phyloP scores from a whole-genome alignment of 2,797 vertebrate species.

The Cyprinodon diabolis region DNA sequence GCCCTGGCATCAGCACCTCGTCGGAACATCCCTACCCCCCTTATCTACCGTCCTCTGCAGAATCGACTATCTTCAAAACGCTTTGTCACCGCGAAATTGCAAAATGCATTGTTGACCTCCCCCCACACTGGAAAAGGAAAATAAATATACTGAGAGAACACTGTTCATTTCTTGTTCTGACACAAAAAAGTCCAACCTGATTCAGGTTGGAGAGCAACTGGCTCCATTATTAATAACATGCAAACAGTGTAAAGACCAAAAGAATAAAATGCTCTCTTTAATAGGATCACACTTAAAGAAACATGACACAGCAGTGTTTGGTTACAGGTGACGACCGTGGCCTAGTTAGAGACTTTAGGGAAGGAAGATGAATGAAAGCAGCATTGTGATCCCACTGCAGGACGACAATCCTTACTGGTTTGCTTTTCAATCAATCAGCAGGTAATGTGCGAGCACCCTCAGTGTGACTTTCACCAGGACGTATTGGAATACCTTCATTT shows the following conservation, averaged over 20 bases:
- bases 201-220: conserved; percentile 13
- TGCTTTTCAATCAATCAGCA: conserved; percentile 57
- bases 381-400: conserved; percentile 39
- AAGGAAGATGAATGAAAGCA: conserved; percentile 46
- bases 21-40: not conserved
- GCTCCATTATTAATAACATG: conserved; percentile 30
- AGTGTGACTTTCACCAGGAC: conserved; percentile 52
- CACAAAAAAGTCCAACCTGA: conserved; percentile 11
- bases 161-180: conserved; percentile 1
- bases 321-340: conserved; percentile 41
- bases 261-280: not conserved
- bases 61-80: conserved; percentile 11
- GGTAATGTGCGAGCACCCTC: conserved; percentile 34
- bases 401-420: conserved; percentile 42
- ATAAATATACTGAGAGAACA: not conserved
- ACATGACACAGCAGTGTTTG: conserved; percentile 34
- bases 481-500: conserved; percentile 44
- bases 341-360: conserved; percentile 7
- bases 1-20: conserved; percentile 57
- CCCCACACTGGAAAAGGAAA: not conserved
- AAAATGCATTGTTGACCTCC: conserved; percentile 1
- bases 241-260: conserved; percentile 13
- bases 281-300: conserved; percentile 24
- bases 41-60: not conserved
- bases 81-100: conserved; percentile 15